Percentiles rank a stretch among this genome's conserved stretches.
These are phyloP conservation scores for Helogale parvula DNA, from an alignment of 2,113 vertebrate species.

Conservation along the genomic window DNA sequence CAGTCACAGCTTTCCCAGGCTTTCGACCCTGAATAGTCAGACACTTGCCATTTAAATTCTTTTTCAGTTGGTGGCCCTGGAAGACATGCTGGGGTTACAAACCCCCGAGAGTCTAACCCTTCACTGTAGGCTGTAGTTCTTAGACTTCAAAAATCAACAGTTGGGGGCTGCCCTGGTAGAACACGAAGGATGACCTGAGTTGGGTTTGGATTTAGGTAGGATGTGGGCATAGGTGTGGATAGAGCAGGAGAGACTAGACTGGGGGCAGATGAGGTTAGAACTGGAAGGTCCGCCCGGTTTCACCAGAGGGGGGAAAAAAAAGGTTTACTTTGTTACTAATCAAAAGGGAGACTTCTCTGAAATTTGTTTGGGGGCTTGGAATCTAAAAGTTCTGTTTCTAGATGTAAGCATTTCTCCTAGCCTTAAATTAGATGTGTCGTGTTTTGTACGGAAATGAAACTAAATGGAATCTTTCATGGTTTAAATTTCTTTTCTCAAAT, in stretches of 20 bases:
- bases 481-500: conserved; percentile 63
- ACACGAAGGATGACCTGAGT: background rate
- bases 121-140: background rate
- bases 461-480: conserved; percentile 59
- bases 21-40: background rate
- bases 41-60: background rate
- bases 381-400: conserved; percentile 14
- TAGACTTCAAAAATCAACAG: background rate
- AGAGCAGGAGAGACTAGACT: background rate
- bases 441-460: conserved; percentile 52
- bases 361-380: conserved; percentile 26
- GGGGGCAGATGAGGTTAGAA: background rate
- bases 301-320: background rate
- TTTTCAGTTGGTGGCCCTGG: background rate
- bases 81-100: background rate
- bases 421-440: conserved; percentile 50
- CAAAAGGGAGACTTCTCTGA: conserved; percentile 32
- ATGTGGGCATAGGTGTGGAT: accelerated
- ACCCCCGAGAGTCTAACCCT: background rate
- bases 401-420: conserved; percentile 39
- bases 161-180: background rate
- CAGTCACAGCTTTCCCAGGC: background rate
- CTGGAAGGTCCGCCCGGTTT: background rate
- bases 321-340: conserved; percentile 16
- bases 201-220: background rate